Conservation (phyloP, 2,888 invertebrate species). For the Caenorhabditis doughertyi region DNA sequence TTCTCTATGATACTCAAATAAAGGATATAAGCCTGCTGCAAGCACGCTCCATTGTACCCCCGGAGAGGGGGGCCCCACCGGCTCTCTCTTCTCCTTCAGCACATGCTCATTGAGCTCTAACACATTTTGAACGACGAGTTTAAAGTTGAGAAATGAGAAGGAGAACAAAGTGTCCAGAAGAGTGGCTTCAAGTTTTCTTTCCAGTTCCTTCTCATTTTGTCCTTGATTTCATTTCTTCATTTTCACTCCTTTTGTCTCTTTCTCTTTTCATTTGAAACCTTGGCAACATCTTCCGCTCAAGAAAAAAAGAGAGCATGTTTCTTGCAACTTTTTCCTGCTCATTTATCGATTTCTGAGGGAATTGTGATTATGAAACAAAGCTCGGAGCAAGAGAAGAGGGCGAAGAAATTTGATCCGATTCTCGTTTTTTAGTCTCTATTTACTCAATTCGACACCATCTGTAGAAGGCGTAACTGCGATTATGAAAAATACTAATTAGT, state of each 20-base stretch:
- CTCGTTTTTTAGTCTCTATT: constrained; percentile 1
- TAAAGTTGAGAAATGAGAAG: constrained; percentile 35
- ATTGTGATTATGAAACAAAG: constrained; percentile 17
- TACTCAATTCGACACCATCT: not conserved
- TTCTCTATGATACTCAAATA: constrained; percentile 25
- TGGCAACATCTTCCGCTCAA: not conserved
- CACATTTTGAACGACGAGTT: constrained; percentile 49
- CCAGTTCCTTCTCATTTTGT: not conserved
- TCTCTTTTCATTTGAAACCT: not conserved
- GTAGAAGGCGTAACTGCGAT: not conserved
- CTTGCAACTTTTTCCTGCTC: not conserved
- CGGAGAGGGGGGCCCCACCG: not conserved
- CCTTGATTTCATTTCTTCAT: not conserved
- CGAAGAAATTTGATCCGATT: constrained; percentile 1
- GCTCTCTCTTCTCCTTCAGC: constrained; percentile 19
- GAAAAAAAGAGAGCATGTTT: not conserved
- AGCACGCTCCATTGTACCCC: constrained; percentile 42
- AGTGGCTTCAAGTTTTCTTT: not conserved
- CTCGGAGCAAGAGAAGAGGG: not conserved
- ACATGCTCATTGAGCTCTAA: constrained; percentile 49
- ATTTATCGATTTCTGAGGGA: constrained; percentile 10
- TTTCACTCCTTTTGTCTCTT: not conserved
- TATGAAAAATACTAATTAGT: not conserved
- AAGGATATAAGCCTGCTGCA: constrained; percentile 15
- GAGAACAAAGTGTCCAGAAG: too few species aligned